These are phyloP conservation scores for Geococcyx californianus DNA, from an alignment of 2,113 vertebrate species.

Conservation along the genomic window DNA sequence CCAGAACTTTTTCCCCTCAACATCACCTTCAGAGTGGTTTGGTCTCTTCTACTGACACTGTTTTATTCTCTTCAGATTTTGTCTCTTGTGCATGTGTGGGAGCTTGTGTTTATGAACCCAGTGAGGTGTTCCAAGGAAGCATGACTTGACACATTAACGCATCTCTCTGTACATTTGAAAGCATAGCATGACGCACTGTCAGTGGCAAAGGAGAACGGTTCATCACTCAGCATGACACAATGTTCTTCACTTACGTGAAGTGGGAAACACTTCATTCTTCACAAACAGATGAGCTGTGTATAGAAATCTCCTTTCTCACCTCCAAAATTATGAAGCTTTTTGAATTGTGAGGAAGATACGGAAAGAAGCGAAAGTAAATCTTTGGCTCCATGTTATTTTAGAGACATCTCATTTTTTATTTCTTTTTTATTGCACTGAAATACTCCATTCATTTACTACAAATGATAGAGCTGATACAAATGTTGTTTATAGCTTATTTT, in stretches of 20 bases:
- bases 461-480: conserved; percentile 54
- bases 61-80: background rate
- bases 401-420: background rate
- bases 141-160: conserved; percentile 34
- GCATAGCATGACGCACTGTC: background rate
- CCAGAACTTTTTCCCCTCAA: background rate
- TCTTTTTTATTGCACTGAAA: conserved; percentile 34
- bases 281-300: background rate
- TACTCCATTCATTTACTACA: conserved; percentile 16
- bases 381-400: background rate
- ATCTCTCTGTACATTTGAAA: background rate
- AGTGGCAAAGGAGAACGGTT: background rate
- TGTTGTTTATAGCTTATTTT: conserved; percentile 65
- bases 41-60: background rate
- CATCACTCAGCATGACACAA: conserved; percentile 19
- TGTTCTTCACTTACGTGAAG: background rate
- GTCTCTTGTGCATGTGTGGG: background rate
- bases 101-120: conserved; percentile 16
- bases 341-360: background rate
- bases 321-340: background rate
- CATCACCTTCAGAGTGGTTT: background rate
- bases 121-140: conserved; percentile 30
- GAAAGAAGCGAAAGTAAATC: background rate
- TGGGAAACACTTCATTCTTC: background rate
- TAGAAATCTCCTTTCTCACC: background rate